Conservation (phyloP, 2,888 invertebrate species). For the Polydrusus pterygomalis region DNA sequence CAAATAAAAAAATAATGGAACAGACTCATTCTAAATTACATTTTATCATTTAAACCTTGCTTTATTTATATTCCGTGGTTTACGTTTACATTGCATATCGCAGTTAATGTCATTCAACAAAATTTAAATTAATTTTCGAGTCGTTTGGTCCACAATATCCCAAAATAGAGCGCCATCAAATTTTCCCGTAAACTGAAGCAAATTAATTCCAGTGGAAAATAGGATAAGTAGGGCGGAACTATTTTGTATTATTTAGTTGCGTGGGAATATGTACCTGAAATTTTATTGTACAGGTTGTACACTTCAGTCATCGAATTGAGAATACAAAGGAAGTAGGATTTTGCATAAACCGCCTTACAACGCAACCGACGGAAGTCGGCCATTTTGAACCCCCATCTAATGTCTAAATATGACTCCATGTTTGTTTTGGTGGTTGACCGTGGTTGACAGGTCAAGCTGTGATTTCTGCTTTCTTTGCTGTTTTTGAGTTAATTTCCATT, state of each 20-base stretch:
- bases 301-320: no score
- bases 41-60: not conserved
- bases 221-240: slow-evolving; percentile 30
- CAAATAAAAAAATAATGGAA: not conserved
- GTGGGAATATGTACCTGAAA: slow-evolving; percentile 11
- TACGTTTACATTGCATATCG: not conserved
- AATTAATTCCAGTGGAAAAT: slow-evolving; percentile 32
- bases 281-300: not conserved
- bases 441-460: no score
- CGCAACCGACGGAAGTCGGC: no score
- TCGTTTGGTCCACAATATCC: not conserved
- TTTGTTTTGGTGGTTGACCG: no score
- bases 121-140: not conserved
- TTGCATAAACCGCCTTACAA: no score
- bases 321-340: no score
- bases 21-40: not conserved
- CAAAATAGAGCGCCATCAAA: slow-evolving; percentile 16
- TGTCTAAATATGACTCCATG: no score
- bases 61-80: no score
- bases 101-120: not conserved
- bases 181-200: slow-evolving; percentile 23
- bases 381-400: no score
- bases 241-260: slow-evolving; percentile 38
- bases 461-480: no score
- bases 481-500: no score